Evolutionary conservation across 2,113 vertebrate genomes (phyloP).

Genomic region (Callopanchax toddi): DNA sequence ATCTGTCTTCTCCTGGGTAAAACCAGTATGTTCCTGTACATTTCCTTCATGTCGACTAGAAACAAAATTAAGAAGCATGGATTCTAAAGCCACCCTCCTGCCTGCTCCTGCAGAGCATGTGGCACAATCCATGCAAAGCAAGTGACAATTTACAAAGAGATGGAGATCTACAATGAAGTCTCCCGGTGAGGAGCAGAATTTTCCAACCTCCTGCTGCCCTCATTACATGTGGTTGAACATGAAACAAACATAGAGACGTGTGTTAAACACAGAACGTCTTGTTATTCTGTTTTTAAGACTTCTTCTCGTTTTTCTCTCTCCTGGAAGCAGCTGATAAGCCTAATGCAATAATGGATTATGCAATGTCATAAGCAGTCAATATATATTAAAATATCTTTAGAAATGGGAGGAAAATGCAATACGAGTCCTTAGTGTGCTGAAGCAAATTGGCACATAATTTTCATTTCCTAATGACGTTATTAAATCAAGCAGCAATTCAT

Average conservation of each 20-base stretch:
- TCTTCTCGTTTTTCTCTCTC: neutral
- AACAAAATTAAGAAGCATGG: neutral
- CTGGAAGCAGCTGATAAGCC: constrained; percentile 1
- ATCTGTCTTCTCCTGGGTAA: too few species aligned
- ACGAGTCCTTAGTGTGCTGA: constrained; percentile 20
- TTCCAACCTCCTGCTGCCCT: constrained; percentile 3
- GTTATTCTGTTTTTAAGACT: neutral
- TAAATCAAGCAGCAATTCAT: constrained; percentile 18
- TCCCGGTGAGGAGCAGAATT: constrained; percentile 10
- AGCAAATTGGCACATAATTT: constrained; percentile 18
- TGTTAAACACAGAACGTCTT: neutral
- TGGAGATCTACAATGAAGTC: constrained; percentile 12
- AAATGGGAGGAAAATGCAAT: constrained; percentile 6
- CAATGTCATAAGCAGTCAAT: neutral
- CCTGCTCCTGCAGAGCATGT: neutral
- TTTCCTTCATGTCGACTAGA: neutral
- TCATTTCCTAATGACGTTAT: constrained; percentile 15
- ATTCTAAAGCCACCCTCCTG: neutral
- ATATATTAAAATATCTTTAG: constrained; percentile 7
- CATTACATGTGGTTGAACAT: neutral
- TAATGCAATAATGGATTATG: neutral
- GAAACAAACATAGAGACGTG: neutral
- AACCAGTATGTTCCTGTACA: neutral
- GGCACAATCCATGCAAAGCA: neutral
- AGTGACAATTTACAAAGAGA: constrained; percentile 32